These are phyloP conservation scores for Caenorhabditis sp. DNA, from an alignment of 2,888 invertebrate species.

Conservation along the genomic window DNA sequence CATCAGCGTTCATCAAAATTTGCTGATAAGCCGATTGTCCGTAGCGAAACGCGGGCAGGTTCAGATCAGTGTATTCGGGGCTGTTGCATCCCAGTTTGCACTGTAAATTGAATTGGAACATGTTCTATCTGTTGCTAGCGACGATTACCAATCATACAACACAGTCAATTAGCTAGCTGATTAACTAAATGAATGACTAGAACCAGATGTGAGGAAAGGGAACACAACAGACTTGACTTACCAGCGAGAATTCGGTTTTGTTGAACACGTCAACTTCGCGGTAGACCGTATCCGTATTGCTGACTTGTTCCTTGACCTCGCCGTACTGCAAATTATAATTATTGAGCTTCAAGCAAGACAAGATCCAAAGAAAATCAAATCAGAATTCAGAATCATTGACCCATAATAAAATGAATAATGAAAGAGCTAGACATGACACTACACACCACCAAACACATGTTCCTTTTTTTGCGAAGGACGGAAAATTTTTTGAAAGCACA, in stretches of 20 bases:
- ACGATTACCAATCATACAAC: neutral
- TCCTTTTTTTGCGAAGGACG: slow-evolving; percentile 43
- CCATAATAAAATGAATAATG: too few species aligned
- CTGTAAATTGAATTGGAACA: slow-evolving; percentile 57
- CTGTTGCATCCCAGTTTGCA: slow-evolving; percentile 72
- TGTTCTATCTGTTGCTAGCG: too few species aligned
- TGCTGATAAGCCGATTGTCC: slow-evolving; percentile 67
- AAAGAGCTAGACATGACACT: too few species aligned
- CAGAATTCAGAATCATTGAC: neutral
- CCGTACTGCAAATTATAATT: slow-evolving; percentile 61
- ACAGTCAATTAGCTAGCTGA: slow-evolving; percentile 11
- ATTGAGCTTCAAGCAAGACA: too few species aligned
- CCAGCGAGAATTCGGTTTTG: slow-evolving; percentile 71
- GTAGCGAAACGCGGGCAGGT: slow-evolving; percentile 66
- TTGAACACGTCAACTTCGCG: slow-evolving; percentile 65
- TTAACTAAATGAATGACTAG: neutral
- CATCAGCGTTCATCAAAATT: slow-evolving; percentile 52
- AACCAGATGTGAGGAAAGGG: slow-evolving; percentile 7
- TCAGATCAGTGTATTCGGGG: slow-evolving; percentile 68
- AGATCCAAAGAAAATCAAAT: too few species aligned
- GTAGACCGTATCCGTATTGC: slow-evolving; percentile 58
- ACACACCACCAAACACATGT: slow-evolving; percentile 36
- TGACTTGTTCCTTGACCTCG: slow-evolving; percentile 52
- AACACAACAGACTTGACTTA: slow-evolving; percentile 28
- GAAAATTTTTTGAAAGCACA: too few species aligned